Conservation (phyloP, 2,888 invertebrate species). For the Ramazzottius varieornatus region DNA sequence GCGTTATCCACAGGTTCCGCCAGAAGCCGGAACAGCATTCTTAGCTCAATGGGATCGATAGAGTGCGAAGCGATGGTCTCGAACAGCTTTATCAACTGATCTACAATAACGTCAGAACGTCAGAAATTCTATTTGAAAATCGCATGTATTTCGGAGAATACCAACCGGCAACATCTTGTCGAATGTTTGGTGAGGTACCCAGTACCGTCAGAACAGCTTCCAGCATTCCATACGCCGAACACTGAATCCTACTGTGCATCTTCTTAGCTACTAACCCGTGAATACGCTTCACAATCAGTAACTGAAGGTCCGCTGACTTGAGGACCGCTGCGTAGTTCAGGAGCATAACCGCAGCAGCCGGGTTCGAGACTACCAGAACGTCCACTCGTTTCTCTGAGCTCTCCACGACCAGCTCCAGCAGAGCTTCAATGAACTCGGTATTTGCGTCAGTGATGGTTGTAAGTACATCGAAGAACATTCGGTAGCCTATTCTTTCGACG, state of each 20-base stretch:
- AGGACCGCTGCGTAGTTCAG: background rate
- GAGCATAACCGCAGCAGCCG: background rate
- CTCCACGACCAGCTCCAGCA: conserved; percentile 2
- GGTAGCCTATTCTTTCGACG: background rate
- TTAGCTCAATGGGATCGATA: conserved; percentile 32
- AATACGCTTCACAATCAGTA: background rate
- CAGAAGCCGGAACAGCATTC: conserved; percentile 28
- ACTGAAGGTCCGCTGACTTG: background rate
- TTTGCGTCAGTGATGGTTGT: background rate
- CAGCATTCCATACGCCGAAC: background rate
- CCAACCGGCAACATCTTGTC: background rate
- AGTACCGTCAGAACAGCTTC: background rate
- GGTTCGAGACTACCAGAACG: background rate
- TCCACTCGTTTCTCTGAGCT: background rate
- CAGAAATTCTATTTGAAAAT: no score
- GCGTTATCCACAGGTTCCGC: conserved; percentile 20
- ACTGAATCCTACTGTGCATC: conserved; percentile 3
- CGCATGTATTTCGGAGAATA: no score
- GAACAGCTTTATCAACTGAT: conserved; percentile 30
- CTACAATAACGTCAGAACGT: conserved; percentile 14
- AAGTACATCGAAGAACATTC: background rate
- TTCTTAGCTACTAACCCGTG: background rate
- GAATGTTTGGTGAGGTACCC: background rate
- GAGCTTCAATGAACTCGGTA: background rate
- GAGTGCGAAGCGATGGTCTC: conserved; percentile 32